phyloP scores from a whole-genome alignment of 1,140 invertebrate genomes.

The Lethrus apterus region DNA sequence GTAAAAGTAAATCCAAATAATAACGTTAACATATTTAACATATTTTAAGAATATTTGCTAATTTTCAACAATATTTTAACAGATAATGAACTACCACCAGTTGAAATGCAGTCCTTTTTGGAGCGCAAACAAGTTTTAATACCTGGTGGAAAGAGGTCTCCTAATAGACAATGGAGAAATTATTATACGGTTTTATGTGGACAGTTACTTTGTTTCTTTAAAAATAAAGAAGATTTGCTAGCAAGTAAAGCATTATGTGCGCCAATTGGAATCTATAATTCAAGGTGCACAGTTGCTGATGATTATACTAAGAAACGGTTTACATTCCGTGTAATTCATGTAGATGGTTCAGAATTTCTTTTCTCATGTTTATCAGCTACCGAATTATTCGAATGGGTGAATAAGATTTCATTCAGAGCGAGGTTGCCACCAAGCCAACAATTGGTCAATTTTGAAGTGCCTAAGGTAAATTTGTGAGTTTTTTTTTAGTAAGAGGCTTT shows the following conservation, averaged over 20 bases:
- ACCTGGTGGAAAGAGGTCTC: slow-evolving; percentile 86
- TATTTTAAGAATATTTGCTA: background rate
- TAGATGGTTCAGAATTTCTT: slow-evolving; percentile 89
- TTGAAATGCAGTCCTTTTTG: slow-evolving; percentile 84
- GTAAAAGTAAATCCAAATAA: slow-evolving; percentile 14
- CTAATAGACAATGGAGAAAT: slow-evolving; percentile 90
- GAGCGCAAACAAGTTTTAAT: slow-evolving; percentile 94
- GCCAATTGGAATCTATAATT: slow-evolving; percentile 84
- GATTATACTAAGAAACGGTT: slow-evolving; percentile 95
- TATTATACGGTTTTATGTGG: slow-evolving; percentile 95
- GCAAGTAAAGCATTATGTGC: slow-evolving; percentile 81
- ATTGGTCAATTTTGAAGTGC: slow-evolving; percentile 68
- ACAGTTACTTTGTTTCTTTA: slow-evolving; percentile 96
- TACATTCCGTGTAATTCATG: slow-evolving; percentile 80
- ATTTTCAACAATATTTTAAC: background rate
- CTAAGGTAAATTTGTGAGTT: slow-evolving; percentile 32
- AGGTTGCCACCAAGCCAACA: slow-evolving; percentile 81
- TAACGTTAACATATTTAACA: too few species aligned
- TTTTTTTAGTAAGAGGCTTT: slow-evolving; percentile 9
- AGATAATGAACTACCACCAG: slow-evolving; percentile 63
- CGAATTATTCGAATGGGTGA: slow-evolving; percentile 88
- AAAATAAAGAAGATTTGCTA: slow-evolving; percentile 86
- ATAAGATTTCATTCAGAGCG: slow-evolving; percentile 92
- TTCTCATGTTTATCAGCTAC: slow-evolving; percentile 68
- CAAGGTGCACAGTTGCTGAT: slow-evolving; percentile 72